Evolutionary conservation across 2,888 invertebrate genomes (phyloP).

Genomic region (Brachypterus glaber): DNA sequence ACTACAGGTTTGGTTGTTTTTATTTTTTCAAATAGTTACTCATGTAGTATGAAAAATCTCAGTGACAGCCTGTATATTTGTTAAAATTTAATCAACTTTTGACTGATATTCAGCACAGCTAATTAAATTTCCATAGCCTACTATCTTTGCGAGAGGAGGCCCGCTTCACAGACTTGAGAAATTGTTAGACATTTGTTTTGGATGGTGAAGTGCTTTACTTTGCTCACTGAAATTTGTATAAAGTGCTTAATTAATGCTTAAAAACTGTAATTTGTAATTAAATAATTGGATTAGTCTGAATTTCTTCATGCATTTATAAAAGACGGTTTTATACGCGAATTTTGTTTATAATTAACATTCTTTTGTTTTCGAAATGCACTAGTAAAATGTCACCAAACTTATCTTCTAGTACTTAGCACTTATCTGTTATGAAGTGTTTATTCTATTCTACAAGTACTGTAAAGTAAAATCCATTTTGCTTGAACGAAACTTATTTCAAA

Average conservation of each 20-base stretch:
- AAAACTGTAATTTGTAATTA: conserved; percentile 32
- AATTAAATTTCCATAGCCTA: conserved; percentile 33
- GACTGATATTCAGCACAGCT: conserved; percentile 31
- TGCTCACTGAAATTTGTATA: conserved; percentile 28
- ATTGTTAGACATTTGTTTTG: conserved; percentile 31
- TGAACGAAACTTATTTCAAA: too few relatives aligned
- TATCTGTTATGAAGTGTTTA: too few relatives aligned
- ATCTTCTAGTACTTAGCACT: too few relatives aligned
- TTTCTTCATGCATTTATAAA: conserved; percentile 22
- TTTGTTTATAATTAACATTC: conserved; percentile 24
- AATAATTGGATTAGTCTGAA: conserved; percentile 28
- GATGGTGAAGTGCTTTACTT: conserved; percentile 23
- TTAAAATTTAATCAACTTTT: conserved; percentile 33
- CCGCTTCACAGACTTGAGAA: conserved; percentile 26
- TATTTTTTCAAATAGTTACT: too few relatives aligned
- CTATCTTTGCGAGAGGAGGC: conserved; percentile 21
- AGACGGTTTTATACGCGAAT: conserved; percentile 19
- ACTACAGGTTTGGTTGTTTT: too few relatives aligned
- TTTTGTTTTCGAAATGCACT: conserved; percentile 8
- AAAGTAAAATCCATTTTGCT: too few relatives aligned
- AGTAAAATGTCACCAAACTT: too few relatives aligned
- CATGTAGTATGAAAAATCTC: too few relatives aligned
- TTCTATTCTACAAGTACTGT: too few relatives aligned
- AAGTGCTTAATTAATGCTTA: conserved; percentile 30
- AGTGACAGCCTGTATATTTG: too few relatives aligned